Evolutionary conservation across 2,888 invertebrate species (phyloP).

Genomic region (Drosophila subsilvestris): DNA sequence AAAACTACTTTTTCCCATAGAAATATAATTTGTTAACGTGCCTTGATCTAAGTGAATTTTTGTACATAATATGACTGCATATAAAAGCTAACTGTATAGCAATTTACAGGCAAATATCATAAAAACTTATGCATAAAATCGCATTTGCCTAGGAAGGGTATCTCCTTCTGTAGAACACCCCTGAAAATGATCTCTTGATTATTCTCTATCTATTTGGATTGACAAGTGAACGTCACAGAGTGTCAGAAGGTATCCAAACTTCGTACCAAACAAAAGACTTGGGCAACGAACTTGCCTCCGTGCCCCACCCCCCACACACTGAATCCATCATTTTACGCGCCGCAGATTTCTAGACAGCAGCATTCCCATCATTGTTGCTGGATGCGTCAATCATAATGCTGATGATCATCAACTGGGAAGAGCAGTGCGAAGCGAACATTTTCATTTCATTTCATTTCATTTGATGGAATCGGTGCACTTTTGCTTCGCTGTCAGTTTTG

Average conservation of each 20-base stretch:
- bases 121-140: too few species aligned
- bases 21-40: too few species aligned
- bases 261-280: constrained; percentile 69
- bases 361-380: constrained; percentile 71
- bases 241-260: background rate
- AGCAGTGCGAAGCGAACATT: background rate
- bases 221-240: constrained; percentile 51
- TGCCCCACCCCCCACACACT: constrained; percentile 1
- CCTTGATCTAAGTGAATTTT: too few species aligned
- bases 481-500: constrained; percentile 22
- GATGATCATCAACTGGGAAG: background rate
- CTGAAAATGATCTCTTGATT: too few species aligned
- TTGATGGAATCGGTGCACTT: constrained; percentile 17
- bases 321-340: constrained; percentile 67
- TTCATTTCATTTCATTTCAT: constrained; percentile 21
- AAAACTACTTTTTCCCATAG: too few species aligned
- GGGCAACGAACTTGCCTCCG: constrained; percentile 62
- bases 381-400: constrained; percentile 24
- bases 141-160: too few species aligned
- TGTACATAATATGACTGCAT: too few species aligned
- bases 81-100: too few species aligned
- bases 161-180: background rate
- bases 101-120: too few species aligned
- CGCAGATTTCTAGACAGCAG: constrained; percentile 65
- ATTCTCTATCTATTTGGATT: constrained; percentile 45